Base-by-base conservation (phyloP, 2,888 invertebrate species). In the Perizoma affinitatum region DNA sequence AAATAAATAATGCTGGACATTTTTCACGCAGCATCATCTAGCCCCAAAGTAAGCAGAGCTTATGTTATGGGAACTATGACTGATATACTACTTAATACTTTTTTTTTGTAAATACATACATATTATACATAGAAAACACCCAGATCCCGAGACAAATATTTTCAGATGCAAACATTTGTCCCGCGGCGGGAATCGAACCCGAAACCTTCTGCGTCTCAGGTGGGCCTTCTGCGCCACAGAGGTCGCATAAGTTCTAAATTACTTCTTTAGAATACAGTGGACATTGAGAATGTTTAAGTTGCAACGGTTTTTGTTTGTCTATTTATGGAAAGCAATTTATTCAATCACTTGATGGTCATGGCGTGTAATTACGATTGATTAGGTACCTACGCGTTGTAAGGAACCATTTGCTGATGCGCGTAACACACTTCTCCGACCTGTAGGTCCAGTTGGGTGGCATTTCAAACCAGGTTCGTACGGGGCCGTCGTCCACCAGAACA, bases 401-500 rank as follows among this genome's bases (percentile, higher is more conserved):
- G 75, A 77, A 79, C 73, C 65, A 74, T 64, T 76, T 67, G 75
- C 83, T 83, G 85, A 84, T 82, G 72, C 72, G 71, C 70, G 72
- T 81, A 83, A 78, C 84, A 82, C 73, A 83, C 75, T 80, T 83
- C 69, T 58, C 69, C 65, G 67, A 80, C 73, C 72, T 51, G 80
- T 65, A 68, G 61, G 74, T 80, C 86, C 78, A 82, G 87, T 83
- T 76, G 33, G 70, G 78, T 76, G 69, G 77, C 82, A 82, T 84
- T 84, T 76, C 80, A 73, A 76, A 78, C 79, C 75, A 71, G 80
- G 81, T 78, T 73, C 71, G 68, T 56, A 60, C 60, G 59, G 42
- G 48, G 61, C 66, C 60, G 66, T 67, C 63, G 60, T 56, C 42
- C 47, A 52, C 58, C 43, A 59, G 60, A 65, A 61, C 67, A 54